phyloP scores from a whole-genome alignment of 2,113 vertebrate genomes.

The Spea multiplicata region DNA sequence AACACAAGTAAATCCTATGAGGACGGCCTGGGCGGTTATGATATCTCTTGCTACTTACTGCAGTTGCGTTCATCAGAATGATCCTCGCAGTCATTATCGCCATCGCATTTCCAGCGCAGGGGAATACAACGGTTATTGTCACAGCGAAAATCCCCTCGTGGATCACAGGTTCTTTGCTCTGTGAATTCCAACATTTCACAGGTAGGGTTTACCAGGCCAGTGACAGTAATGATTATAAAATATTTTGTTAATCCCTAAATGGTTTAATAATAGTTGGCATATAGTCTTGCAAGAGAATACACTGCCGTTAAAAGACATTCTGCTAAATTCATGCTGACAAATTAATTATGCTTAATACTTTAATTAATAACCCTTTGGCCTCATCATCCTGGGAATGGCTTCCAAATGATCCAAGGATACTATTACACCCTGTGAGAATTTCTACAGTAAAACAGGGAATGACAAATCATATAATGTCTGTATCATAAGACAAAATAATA shows the following conservation, averaged over 20 bases:
- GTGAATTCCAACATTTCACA: slow-evolving; percentile 48
- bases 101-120: slow-evolving; percentile 90
- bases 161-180: slow-evolving; percentile 84
- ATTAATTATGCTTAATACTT: background rate
- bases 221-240: slow-evolving; percentile 28
- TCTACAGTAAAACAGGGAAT: background rate
- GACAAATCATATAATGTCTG: background rate
- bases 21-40: background rate
- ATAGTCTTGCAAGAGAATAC: background rate
- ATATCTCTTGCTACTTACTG: slow-evolving; percentile 67
- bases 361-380: background rate
- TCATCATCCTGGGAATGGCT: background rate
- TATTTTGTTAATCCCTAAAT: slow-evolving; percentile 43
- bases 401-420: background rate
- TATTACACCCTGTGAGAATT: background rate
- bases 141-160: slow-evolving; percentile 89
- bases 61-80: slow-evolving; percentile 88
- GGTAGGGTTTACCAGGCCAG: slow-evolving; percentile 30
- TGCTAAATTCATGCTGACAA: slow-evolving; percentile 9
- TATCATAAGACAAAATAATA: background rate
- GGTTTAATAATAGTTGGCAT: slow-evolving; percentile 39
- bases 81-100: slow-evolving; percentile 87
- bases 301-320: background rate
- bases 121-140: slow-evolving; percentile 91
- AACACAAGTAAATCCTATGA: too few relatives aligned